phyloP scores from a whole-genome alignment of 2,797 vertebrate species.

The Steatocranus sp. region DNA sequence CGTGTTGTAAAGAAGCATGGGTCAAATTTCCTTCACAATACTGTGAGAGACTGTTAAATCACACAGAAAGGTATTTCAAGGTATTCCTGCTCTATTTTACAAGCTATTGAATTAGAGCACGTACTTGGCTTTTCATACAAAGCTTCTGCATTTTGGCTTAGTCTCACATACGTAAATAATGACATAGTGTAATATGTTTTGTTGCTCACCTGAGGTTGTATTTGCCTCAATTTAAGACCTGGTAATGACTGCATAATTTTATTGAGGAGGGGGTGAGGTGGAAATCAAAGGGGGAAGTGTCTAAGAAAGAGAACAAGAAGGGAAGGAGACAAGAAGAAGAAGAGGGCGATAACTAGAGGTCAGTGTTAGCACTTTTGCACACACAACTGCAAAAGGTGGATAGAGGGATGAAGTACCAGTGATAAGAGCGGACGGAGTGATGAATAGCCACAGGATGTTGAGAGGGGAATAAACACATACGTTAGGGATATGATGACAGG shows the following conservation, averaged over 20 bases:
- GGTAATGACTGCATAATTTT: background rate
- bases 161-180: background rate
- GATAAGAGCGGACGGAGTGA: background rate
- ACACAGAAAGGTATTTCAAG: background rate
- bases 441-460: background rate
- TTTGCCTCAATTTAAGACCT: background rate
- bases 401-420: background rate
- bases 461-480: background rate
- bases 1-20: background rate
- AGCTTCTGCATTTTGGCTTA: fast-evolving
- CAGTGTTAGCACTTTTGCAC: background rate
- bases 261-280: background rate
- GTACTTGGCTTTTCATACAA: background rate
- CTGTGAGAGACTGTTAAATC: background rate
- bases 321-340: background rate
- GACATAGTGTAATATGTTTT: background rate
- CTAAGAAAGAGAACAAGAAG: background rate
- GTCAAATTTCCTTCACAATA: background rate
- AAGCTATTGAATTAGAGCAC: background rate
- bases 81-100: background rate
- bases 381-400: background rate
- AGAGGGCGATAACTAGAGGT: background rate
- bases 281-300: background rate
- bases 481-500: background rate
- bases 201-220: fast-evolving